Evolutionary conservation across 1,140 invertebrate species (phyloP), one percentile per base, ranked within the genome.

Genomic region (Drosophila serrata): DNA sequence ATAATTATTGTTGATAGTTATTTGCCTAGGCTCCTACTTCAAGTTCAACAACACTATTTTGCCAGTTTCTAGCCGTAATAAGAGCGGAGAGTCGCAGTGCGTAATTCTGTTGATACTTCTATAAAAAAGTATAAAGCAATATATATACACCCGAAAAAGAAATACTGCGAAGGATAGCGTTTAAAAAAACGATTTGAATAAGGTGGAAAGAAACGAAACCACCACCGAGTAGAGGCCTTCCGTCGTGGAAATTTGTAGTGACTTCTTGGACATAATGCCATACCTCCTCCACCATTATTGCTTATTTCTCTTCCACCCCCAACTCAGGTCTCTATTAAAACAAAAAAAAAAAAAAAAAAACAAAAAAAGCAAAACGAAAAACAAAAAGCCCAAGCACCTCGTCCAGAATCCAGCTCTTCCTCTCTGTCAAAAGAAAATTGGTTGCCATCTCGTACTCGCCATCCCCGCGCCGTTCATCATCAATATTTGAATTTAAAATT

Each of bases 401-500:
- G 62, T 39, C 22, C 42, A 55, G 46, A 27, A 48, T 53, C 43
- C 27, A n/a, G 29, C 22, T 31, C 55, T 67, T 57, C 33, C 42
- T n/a, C 31, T 29, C n/a, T 33, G 3, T 13, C 19, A 55, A 63
- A 82, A 43, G 65, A 64, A 86, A 86, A 69, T 79, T 45, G 48
- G 58, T 31, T 65, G 69, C 61, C 57, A 51, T 63, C 49, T 35
- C 43, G 49, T 59, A 62, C n/a, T 63, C 24, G 57, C 42, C 62
- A 53, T 46, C 42, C 13, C 22, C 22, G 9, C 49, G 49, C 63
- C 77, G 45, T 79, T 55, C 81, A 79, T 90, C 85, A 79, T 90
- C 85, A 90, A 90, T 81, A 79, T 90, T 90, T 90, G 70, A 90
- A 90, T 85, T 90, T 79, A 73, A 90, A 85, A 90, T 90, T 90